These are phyloP conservation scores for Zoanthus gigantus DNA, from an alignment of 92 coral and sea anemone species.

Conservation along the genomic window DNA sequence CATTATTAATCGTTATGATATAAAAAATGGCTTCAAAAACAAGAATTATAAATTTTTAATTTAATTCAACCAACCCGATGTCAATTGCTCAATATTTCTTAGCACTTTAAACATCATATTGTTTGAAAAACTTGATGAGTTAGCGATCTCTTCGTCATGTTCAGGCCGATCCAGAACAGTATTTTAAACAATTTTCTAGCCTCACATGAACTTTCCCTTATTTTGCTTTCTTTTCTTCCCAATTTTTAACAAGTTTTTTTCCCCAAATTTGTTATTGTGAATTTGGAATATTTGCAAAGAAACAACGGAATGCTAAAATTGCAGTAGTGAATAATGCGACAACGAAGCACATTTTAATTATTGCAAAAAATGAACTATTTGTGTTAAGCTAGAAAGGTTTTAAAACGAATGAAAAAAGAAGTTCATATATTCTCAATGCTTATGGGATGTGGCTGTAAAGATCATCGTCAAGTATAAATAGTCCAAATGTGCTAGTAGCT, in stretches of 20 bases:
- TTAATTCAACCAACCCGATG: not conserved
- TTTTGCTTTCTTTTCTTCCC: no score
- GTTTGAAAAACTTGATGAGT: not conserved
- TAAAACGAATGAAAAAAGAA: not conserved
- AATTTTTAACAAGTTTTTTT: not conserved
- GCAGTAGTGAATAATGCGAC: no score
- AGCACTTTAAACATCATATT: not conserved
- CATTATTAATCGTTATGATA: not conserved
- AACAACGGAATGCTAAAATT: not conserved
- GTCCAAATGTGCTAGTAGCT: no score
- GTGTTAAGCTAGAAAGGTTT: not conserved
- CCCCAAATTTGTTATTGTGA: not conserved
- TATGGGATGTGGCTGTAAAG: no score
- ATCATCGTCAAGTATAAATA: no score
- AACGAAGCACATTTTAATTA: not conserved
- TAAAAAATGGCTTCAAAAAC: not conserved
- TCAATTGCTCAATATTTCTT: not conserved
- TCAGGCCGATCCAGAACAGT: no score
- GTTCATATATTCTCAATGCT: no score
- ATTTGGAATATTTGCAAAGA: not conserved
- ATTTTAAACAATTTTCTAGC: no score
- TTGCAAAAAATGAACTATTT: not conserved
- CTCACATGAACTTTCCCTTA: no score
- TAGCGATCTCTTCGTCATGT: not conserved
- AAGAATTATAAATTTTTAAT: not conserved